Evolutionary conservation across 2,797 vertebrate species (phyloP).

Genomic region (Spinus pinus): DNA sequence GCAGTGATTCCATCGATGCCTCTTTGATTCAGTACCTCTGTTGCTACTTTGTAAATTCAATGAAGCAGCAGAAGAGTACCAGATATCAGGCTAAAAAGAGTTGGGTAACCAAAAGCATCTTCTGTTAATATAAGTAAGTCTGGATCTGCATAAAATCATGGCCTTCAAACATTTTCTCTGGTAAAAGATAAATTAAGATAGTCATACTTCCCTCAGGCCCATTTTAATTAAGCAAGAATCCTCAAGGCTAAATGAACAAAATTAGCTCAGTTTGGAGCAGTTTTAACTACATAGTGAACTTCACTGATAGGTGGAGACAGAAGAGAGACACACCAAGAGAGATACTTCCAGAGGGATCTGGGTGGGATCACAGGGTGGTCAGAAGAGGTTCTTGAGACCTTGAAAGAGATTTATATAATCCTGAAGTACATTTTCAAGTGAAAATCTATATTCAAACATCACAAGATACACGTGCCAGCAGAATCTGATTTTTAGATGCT

Average conservation of each 20-base stretch:
- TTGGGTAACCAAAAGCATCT: neutral
- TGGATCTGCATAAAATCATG: neutral
- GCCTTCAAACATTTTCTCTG: neutral
- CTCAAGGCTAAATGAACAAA: neutral
- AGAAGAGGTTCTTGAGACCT: neutral
- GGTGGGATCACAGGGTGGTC: neutral
- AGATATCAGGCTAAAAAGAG: neutral
- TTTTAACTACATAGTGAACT: neutral
- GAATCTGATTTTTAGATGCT: neutral
- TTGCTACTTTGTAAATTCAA: neutral
- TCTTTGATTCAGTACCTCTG: neutral
- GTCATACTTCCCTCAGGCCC: neutral
- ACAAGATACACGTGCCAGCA: neutral
- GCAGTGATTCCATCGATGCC: neutral
- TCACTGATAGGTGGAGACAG: neutral
- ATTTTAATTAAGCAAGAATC: constrained; percentile 13
- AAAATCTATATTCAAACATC: neutral
- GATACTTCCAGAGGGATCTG: neutral
- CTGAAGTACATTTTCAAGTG: neutral
- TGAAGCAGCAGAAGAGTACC: neutral
- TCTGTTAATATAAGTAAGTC: neutral
- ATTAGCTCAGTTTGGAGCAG: neutral
- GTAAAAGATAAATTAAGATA: constrained; percentile 22
- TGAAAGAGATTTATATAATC: neutral
- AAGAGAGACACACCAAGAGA: neutral